Evolutionary conservation across 53 echinoderm and acorn worm genomes (phyloP), one percentile per base, ranked within the genome.

Genomic region (Arbacia lixula): DNA sequence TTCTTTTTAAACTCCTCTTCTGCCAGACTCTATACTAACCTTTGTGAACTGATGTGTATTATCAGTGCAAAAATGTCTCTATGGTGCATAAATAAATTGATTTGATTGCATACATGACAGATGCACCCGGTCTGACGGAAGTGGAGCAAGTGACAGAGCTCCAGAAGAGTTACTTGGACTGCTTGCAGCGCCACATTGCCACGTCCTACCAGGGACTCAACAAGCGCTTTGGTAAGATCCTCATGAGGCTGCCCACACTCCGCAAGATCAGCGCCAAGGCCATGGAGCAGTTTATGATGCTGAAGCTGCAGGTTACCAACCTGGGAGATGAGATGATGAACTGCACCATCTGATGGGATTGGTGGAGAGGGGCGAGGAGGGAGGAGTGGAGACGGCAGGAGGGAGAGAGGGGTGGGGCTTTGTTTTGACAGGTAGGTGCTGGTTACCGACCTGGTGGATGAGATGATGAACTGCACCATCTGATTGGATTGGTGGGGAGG

Each of bases 191-290:
- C 8, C 67, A 95, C 46, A 85, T 83, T 20, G 42, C 86, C 8
- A 58, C 40, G 4, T 22, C 79, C 27, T 88, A 76, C 51, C 87
- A 87, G 12, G 50, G 83, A 6, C 60, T 87, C 11, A 72, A 71
- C 27, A 90, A 93, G 53, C 90, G 89, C 43, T 95, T 91, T 32
- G 89, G 88, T 6, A 88, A 95, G 79, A 86, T 95, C 72, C 86
- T 95, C 9, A 90, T 93, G 19, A 79, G 93, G 0, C 67, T 95
- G 11, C 93, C 93, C 11, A 73, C 91, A 6, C 69, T 95, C 20
- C 66, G 95, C 30, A 69, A 80, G 10, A 84, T 95, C 32, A 86
- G 84, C 43, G 88, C 91, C 33, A 93, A 93, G 64, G 95, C 95
- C 28, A 91, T 89, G 77, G 84, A 88, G 62, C 78, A 90, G 51